A percentile compares a stretch with the other conserved stretches of the same genome.
Conservation (phyloP, 30 jellyfish, hydroid and myxozoan species). For the Catostylus mosaicus region DNA sequence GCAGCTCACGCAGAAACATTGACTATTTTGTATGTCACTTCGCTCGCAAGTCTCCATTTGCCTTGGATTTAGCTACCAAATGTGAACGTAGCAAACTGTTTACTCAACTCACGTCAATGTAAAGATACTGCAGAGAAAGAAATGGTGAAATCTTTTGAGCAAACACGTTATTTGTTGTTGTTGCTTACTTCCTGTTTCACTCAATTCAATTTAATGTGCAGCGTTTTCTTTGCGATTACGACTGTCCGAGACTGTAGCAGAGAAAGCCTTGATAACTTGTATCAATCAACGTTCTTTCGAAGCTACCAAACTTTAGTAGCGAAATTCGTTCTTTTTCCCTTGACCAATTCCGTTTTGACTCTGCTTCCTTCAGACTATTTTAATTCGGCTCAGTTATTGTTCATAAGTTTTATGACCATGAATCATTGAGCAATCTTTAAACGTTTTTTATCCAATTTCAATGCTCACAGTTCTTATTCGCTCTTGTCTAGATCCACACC, state of each 20-base stretch:
- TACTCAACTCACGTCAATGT: not conserved
- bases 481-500: not conserved
- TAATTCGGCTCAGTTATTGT: no score
- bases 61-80: not conserved
- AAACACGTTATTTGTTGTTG: not conserved
- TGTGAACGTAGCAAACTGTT: not conserved
- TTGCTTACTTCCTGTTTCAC: slow-evolving; percentile 14
- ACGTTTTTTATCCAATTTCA: no score
- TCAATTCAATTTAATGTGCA: not conserved
- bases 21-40: not conserved
- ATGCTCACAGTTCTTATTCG: not conserved
- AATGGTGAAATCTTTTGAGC: not conserved
- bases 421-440: no score
- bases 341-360: no score
- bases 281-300: no score
- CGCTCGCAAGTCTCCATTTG: slow-evolving; percentile 8
- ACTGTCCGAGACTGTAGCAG: no score
- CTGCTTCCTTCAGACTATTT: no score
- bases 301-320: no score
- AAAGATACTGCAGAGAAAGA: not conserved
- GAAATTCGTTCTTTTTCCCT: no score
- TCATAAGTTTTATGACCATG: no score
- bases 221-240: no score
- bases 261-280: no score
- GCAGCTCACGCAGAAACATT: slow-evolving; percentile 30